Base-by-base conservation (phyloP, 1,140 invertebrate genomes). In the Ostrea denselamellosa region DNA sequence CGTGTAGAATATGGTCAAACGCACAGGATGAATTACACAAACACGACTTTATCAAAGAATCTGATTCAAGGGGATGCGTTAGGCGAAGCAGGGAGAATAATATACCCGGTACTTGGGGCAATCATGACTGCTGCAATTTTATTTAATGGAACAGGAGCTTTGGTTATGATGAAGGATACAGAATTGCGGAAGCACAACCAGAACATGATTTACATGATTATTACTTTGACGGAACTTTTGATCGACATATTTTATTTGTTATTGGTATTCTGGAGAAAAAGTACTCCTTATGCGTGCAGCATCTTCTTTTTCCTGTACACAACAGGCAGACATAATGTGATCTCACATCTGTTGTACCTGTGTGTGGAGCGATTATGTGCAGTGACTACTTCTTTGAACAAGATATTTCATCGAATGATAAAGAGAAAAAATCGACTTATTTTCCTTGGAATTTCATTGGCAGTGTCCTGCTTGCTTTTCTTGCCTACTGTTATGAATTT, bases 381-480 rank as follows among this genome's bases (percentile, higher is more conserved):
- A 12, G 68, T 77, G 5, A 77, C 34, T 77, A 22, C 8, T 2
- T 77, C 68, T 12, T 25, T 77, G 9, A 77, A 77, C 68, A 77
- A 25, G 25, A 28, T 12, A 12, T 77, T 77, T 77, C 68, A 34
- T 10, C 25, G 25, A 34, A 34, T 77, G 68, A 77, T 77, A 9
- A 77, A 22, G 14, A 77, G 4, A 28, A 77, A 77, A 77, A 77
- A 25, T 77, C 68, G 68, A 77, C 68, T 77, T 3, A 77, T 77
- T 34, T 77, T 77, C 25, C 25, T 34, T 34, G 68, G 25, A 12
- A 9, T 77, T 14, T 77, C 68, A 2, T 34, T 77, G 25, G 25
- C 28, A 8, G 10, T 34, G 8, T 77, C 68, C 5, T 77, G 68
- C 25, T 14, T 77, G 14, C 8, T 77, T 34, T 77, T 77, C 68